These are phyloP conservation scores for Pangasius djambal DNA, from an alignment of 2,797 vertebrate genomes.

Conservation along the genomic window DNA sequence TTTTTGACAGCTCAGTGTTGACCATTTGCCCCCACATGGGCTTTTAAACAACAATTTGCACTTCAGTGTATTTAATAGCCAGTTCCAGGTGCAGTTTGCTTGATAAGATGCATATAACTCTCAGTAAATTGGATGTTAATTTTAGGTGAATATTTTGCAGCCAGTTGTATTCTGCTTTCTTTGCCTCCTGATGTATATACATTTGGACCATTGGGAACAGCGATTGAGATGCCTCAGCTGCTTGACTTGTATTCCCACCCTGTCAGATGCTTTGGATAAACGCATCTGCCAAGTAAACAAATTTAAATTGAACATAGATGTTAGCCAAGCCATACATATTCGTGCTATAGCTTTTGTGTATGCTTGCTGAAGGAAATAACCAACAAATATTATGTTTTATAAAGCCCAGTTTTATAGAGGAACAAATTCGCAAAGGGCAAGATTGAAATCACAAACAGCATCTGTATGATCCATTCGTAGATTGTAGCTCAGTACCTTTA, in stretches of 20 bases:
- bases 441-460: neutral
- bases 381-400: neutral
- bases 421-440: neutral
- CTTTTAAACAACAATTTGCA: neutral
- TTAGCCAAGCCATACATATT: neutral
- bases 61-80: neutral
- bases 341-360: neutral
- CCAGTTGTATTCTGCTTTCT: neutral
- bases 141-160: slow-evolving; percentile 2
- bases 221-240: neutral
- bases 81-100: neutral
- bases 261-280: neutral
- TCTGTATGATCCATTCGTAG: neutral
- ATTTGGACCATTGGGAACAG: neutral
- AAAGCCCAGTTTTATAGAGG: neutral
- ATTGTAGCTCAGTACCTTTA: neutral
- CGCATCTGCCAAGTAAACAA: neutral
- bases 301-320: neutral
- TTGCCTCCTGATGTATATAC: neutral
- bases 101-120: neutral
- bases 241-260: neutral
- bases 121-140: neutral
- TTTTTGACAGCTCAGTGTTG: neutral
- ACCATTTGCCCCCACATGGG: neutral
- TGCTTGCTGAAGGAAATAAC: neutral